Evolutionary conservation across 2,113 vertebrate species (phyloP), one percentile per base, ranked within the genome.

Genomic region (Bubo blakistoni): DNA sequence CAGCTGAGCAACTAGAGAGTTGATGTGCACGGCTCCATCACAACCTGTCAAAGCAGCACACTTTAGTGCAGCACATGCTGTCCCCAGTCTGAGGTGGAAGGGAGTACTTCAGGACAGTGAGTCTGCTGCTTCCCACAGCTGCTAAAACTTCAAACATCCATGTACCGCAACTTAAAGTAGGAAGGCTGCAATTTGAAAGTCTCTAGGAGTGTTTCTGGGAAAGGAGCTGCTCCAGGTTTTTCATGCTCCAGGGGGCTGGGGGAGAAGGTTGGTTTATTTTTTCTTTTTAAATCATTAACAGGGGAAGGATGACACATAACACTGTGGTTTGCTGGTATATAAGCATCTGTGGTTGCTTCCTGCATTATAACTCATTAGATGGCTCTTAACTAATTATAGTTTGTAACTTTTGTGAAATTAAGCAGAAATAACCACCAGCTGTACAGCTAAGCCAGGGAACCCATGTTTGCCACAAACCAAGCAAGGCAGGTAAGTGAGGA

Each of bases 81-180:
- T 74, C 80, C 90, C 82, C 44, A 6, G 51, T 1, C 76, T 19
- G n/a, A 71, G 82, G 82, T 27, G 55, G 21, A 32, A 83, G 44
- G 81, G 88, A 91, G 47, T 62, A 88, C 69, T 81, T 90, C 80
- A 90, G 92, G 82, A 94, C 96, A 96, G 40, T 0, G 0, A 91
- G 59, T 2, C 76, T 44, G 47, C 52, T 73, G n/a, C 85, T 47
- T 58, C 77, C 12, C 80, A 16, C 36, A 42, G 61, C 76, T 55
- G n/a, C 86, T 52, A 6, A 44, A 89, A 30, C 72, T 71, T 49
- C 40, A 1, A 20, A 14, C 36, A 54, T 11, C 81, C 47, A 25
- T 10, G 0, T 8, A 40, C 30, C 0, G 0, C 30, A 5, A 5
- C 27, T 21, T 40, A n/a, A 6, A 70, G 40, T 4, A 36, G 38